Base-by-base conservation (phyloP, 2,888 invertebrate genomes). In the Zaprionus bogoriensis region DNA sequence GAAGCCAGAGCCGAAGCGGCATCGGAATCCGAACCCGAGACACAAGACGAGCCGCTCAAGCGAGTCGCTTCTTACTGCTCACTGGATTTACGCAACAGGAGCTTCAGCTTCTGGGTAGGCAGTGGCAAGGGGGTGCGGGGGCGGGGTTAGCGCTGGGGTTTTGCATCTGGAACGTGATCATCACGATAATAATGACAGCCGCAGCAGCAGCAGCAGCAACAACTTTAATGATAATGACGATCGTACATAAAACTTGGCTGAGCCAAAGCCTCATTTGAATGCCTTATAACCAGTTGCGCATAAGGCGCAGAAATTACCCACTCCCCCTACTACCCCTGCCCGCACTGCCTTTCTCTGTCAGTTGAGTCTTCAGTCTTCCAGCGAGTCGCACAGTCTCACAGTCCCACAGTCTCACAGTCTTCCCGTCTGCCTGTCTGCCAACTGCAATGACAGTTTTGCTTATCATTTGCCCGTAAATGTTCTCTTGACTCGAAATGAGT, bases 61-160 rank as follows among this genome's bases (percentile, higher is more conserved):
- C 68, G 68, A 12, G 22, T 44, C 22, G 25, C 25, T 36, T 32
- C 44, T 44, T 23, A 85, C 64, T 87, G 82, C 74, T 82, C 55
- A 82, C 82, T 87, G 82, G 85, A 63, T 87, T 82, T 82, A 82
- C 82, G 82, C 82, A 82, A 82, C 82, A 87, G 82, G 82, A 82
- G 82, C 81, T 41, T 59, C 55, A 55, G 68, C 75, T 72, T 68
- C 72, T 68, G 68, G 67, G 41, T n/a, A 12, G 20, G 20, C 0
- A 5, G 10, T n/a, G 22, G 22, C 6, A 7, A 3, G 4, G 32
- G 2, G 30, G 14, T 6, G 7, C 3, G 30, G 5, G 32, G 1
- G 7, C 5, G 14, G 32, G 17, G 6, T 17, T 17, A 27, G 36
- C 77, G 70, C 70, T 74, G 69, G 50, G 30, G 22, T 51, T 60